These are phyloP conservation scores for Sandelia bainsii DNA, from an alignment of 2,797 vertebrate genomes.

Conservation along the genomic window DNA sequence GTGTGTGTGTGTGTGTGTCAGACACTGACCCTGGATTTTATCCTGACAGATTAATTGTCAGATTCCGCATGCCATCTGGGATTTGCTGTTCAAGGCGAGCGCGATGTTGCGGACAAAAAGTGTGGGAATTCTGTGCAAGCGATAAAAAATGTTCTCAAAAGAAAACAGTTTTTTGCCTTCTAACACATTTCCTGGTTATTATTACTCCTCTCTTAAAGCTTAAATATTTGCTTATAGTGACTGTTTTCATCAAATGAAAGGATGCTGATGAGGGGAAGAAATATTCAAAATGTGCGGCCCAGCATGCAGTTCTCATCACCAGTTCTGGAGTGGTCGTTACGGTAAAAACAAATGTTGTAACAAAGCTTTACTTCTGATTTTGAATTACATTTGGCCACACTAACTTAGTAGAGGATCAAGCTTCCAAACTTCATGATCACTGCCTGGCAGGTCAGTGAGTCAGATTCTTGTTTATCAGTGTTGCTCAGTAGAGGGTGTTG, in stretches of 20 bases:
- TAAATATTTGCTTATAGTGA: conserved; percentile 10
- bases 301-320: too few species aligned
- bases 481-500: conserved; percentile 49
- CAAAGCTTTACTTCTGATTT: not conserved
- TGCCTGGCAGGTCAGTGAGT: conserved; percentile 31
- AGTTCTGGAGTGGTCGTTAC: not conserved
- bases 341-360: not conserved
- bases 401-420: too few species aligned
- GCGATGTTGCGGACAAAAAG: conserved; percentile 38
- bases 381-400: not conserved
- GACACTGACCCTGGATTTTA: conserved; percentile 60
- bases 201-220: not conserved
- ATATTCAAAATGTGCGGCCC: too few species aligned
- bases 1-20: conserved; percentile 40
- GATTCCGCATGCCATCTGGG: conserved; percentile 59
- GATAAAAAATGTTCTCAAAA: conserved; percentile 2
- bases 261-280: too few species aligned
- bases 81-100: conserved; percentile 55
- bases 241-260: conserved; percentile 18
- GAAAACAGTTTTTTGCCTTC: not conserved
- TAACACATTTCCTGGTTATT: conserved; percentile 14
- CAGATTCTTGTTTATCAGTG: conserved; percentile 44
- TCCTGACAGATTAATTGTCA: conserved; percentile 66
- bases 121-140: conserved; percentile 35
- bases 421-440: conserved; percentile 5